phyloP scores from a whole-genome alignment of 2,113 vertebrate species.

The Lepus europaeus region DNA sequence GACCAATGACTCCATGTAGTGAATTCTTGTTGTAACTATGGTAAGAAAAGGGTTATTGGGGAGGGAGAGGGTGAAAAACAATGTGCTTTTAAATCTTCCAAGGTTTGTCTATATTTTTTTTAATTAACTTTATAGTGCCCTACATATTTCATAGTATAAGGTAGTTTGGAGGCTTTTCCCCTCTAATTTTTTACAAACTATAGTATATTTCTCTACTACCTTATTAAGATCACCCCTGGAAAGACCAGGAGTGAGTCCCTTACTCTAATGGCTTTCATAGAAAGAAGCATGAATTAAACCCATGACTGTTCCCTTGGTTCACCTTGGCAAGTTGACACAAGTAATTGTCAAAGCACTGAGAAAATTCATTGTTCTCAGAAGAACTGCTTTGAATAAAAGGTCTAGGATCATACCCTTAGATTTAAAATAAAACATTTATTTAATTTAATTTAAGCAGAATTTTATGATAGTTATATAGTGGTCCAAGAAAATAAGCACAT shows the following conservation, averaged over 20 bases:
- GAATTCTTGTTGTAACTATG: slow-evolving; percentile 77
- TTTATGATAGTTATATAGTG: slow-evolving; percentile 83
- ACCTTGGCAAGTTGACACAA: slow-evolving; percentile 70
- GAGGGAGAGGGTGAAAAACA: slow-evolving; percentile 71
- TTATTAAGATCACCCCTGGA: slow-evolving; percentile 61
- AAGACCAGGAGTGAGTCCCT: slow-evolving; percentile 39
- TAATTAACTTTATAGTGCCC: slow-evolving; percentile 79
- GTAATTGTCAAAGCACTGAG: slow-evolving; percentile 59
- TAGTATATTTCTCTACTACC: slow-evolving; percentile 68
- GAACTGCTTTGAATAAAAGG: slow-evolving; percentile 75
- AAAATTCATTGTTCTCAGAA: slow-evolving; percentile 67
- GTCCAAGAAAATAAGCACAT: slow-evolving; percentile 76
- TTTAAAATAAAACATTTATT: slow-evolving; percentile 9
- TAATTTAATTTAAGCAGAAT: slow-evolving; percentile 69
- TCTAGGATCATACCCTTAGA: slow-evolving; percentile 64
- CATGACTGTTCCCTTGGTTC: slow-evolving; percentile 79
- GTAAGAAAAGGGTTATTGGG: slow-evolving; percentile 45
- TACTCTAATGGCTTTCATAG: slow-evolving; percentile 51
- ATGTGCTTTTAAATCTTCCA: slow-evolving; percentile 79
- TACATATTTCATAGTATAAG: slow-evolving; percentile 82
- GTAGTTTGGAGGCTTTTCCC: slow-evolving; percentile 77
- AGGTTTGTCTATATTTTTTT: slow-evolving; percentile 81
- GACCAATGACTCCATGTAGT: slow-evolving; percentile 77
- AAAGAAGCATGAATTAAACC: slow-evolving; percentile 75
- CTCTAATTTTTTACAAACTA: slow-evolving; percentile 69